Base-by-base conservation (phyloP, 2,797 vertebrate genomes). In the Falco concolor region DNA sequence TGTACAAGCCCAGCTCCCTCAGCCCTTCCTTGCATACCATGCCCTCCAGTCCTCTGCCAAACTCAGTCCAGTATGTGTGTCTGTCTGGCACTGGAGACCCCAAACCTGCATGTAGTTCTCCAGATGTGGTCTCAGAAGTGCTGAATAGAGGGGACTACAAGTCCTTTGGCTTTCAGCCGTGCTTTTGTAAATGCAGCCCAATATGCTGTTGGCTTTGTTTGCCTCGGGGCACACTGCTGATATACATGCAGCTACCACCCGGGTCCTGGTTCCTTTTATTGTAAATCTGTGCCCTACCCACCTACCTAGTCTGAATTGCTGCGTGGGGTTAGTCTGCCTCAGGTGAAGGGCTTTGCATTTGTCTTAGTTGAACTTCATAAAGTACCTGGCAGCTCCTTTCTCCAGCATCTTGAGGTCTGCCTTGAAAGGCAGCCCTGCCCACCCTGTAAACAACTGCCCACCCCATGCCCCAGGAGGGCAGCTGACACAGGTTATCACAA, bases 1-100 rank as follows among this genome's bases (percentile, higher is more conserved):
- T 36, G 44, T 90, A 40, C 19, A 59, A 79, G 28, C 24, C 21
- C 68, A 85, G 54, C 38, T 88, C 8, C 23, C 27, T 50, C 54
- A 61, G 67, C 22, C 42, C n/a, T 34, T 89, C 52, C 34, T 83
- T 0, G 0, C 18, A 12, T 1, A 0, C 12, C 5, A 0, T 42
- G 50, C 47, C 38, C 50, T 82, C 32, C 63, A 87, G 42, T 15
- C 23, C 70, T 25, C 50, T 69, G 23, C 13, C 44, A 36, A 36
- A 50, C 34, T 73, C 34, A 65, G 18, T 23, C 30, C 67, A 25
- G 25, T 38, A 10, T 22, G 18, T 64, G 3, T 45, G 11, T 27
- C 36, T 52, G 61, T 60, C 38, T 82, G 56, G 32, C 67, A 65
- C 38, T 69, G 52, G 44, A 69, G 59, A 53, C 15, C 36, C 14